Conservation (phyloP, 2,888 invertebrate genomes). For the Gari tellinella region DNA sequence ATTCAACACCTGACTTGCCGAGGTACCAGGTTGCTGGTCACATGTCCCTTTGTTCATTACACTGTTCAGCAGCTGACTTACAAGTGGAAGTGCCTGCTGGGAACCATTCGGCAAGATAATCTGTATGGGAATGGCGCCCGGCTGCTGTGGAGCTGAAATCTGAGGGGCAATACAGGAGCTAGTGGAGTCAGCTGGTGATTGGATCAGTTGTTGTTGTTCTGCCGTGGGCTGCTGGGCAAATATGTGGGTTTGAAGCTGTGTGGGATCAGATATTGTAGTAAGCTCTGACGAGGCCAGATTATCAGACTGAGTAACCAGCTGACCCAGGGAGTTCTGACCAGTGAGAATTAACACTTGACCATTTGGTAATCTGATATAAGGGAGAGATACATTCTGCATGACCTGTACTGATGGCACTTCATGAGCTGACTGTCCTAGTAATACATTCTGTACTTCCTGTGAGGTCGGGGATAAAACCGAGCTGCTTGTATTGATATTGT, state of each 20-base stretch:
- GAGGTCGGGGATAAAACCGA: not conserved
- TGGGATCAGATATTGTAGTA: not conserved
- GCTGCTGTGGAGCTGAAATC: slow-evolving; percentile 23
- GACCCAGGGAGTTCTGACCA: slow-evolving; percentile 36
- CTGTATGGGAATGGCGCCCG: slow-evolving; percentile 56
- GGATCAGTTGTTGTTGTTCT: slow-evolving; percentile 25
- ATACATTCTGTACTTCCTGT: slow-evolving; percentile 14
- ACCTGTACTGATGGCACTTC: slow-evolving; percentile 61
- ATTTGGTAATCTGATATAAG: slow-evolving; percentile 59
- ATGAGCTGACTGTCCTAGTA: slow-evolving; percentile 28
- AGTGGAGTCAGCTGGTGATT: slow-evolving; percentile 41
- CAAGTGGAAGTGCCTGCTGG: slow-evolving; percentile 52
- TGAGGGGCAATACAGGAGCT: not conserved
- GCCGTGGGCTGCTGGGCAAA: slow-evolving; percentile 18
- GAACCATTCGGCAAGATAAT: slow-evolving; percentile 58
- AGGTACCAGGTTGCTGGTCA: slow-evolving; percentile 8
- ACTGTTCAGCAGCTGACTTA: slow-evolving; percentile 56
- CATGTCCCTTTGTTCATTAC: slow-evolving; percentile 26
- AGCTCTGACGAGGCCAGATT: not conserved
- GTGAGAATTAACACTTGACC: slow-evolving; percentile 60
- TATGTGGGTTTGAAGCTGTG: slow-evolving; percentile 14
- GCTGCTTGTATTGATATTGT: not conserved
- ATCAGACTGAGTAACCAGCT: slow-evolving; percentile 22
- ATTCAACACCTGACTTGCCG: not conserved
- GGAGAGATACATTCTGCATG: slow-evolving; percentile 64